A percentile compares a stretch with the other conserved stretches of the same genome.
Evolutionary conservation across 2,113 vertebrate species (phyloP).

Genomic region (Acanthochromis polyacanthus): DNA sequence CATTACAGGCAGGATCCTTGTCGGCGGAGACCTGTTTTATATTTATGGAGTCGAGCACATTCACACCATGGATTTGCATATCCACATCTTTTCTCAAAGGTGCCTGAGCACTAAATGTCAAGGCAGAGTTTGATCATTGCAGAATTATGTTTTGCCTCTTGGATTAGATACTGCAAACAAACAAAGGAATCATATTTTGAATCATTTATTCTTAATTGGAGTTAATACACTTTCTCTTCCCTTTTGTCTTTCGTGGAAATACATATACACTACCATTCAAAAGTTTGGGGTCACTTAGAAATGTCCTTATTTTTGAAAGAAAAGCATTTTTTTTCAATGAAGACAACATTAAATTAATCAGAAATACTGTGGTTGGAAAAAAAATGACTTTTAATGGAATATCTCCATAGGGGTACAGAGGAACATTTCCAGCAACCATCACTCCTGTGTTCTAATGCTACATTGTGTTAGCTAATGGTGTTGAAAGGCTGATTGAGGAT

Average conservation of each 20-base stretch:
- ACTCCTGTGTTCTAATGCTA: too few species aligned
- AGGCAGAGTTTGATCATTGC: not conserved
- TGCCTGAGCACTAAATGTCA: not conserved
- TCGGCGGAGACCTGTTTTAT: conserved; percentile 24
- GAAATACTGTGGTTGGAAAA: too few species aligned
- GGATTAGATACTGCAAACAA: not conserved
- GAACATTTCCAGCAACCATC: too few species aligned
- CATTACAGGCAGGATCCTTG: conserved; percentile 18
- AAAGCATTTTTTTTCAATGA: too few species aligned
- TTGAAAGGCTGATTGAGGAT: too few species aligned
- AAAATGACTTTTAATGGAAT: too few species aligned
- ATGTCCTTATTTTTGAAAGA: too few species aligned
- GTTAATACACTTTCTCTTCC: not conserved
- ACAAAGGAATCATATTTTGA: not conserved
- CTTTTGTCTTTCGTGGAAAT: not conserved
- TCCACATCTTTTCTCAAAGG: conserved; percentile 12
- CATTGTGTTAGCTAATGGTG: too few species aligned
- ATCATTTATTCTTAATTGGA: not conserved
- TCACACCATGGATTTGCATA: conserved; percentile 35
- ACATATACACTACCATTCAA: too few species aligned
- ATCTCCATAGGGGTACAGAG: too few species aligned
- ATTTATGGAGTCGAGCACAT: conserved; percentile 31
- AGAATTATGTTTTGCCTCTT: conserved; percentile 4
- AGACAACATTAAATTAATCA: too few species aligned
- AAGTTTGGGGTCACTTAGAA: too few species aligned